Evolutionary conservation across 2,888 invertebrate genomes (phyloP).

Genomic region (Aquatica leii): DNA sequence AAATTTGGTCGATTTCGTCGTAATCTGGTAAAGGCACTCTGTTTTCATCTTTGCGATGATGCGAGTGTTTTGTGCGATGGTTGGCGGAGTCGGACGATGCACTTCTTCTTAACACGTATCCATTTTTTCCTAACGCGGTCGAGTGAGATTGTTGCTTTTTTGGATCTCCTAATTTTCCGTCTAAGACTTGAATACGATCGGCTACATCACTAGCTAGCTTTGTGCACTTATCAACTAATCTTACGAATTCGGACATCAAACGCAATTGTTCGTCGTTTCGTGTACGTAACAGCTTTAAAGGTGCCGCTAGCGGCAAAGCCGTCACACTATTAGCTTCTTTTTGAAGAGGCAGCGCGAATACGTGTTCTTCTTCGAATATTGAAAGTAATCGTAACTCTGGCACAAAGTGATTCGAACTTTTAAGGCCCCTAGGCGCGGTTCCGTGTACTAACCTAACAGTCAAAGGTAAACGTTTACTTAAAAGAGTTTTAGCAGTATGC

Average conservation of each 20-base stretch:
- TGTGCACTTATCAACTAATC: constrained; percentile 80
- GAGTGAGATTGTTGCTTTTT: constrained; percentile 56
- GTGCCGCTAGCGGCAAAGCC: constrained; percentile 85
- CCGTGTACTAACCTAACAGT: constrained; percentile 93
- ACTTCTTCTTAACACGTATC: constrained; percentile 78
- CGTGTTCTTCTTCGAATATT: constrained; percentile 85
- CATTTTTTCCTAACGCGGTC: constrained; percentile 63
- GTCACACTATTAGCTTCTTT: constrained; percentile 81
- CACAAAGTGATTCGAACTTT: constrained; percentile 82
- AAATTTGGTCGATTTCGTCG: constrained; percentile 96
- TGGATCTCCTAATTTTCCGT: constrained; percentile 78
- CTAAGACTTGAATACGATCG: constrained; percentile 82
- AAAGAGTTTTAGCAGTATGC: constrained; percentile 87
- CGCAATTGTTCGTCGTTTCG: constrained; percentile 83
- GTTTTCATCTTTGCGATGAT: constrained; percentile 68
- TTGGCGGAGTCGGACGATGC: constrained; percentile 78
- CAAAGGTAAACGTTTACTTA: constrained; percentile 89
- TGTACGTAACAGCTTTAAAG: constrained; percentile 83
- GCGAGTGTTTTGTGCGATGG: constrained; percentile 64
- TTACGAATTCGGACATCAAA: constrained; percentile 70
- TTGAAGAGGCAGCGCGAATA: constrained; percentile 84
- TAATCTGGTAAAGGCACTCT: constrained; percentile 74
- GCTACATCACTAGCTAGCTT: constrained; percentile 78
- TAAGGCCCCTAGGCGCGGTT: constrained; percentile 83
- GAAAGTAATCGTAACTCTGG: constrained; percentile 85